Evolutionary conservation across 1,140 invertebrate genomes (phyloP), one percentile per base, ranked within the genome.

Genomic region (Aphelenchoides besseyi): DNA sequence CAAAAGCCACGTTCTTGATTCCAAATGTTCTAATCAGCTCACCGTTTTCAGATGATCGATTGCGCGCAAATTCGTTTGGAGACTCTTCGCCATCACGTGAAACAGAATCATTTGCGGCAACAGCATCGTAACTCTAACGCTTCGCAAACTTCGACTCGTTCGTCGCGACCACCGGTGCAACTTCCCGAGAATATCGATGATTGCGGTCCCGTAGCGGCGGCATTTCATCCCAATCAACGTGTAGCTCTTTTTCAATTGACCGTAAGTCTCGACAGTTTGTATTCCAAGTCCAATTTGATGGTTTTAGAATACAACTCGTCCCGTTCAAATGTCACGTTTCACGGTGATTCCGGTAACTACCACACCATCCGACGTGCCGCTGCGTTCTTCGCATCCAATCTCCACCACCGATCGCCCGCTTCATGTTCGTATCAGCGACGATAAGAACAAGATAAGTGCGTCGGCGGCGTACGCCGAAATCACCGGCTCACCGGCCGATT

Each of bases 11-110:
- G n/a, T n/a, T n/a, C n/a, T n/a, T 16, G 41, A 48, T 48, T 48
- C 41, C 41, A 23, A 48, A 48, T 23, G 41, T 48, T 48, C 41
- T 48, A 48, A 48, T 23, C 23, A 12, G 41, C 41, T 12, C 23
- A 23, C 23, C 23, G 12, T 12, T 23, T 48, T 48, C 63, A 66
- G 63, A 66, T 66, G 63, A 66, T 66, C 63, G 63, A 66, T 53
- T 66, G 63, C 36, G 63, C 32, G 12, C 63, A 66, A 66, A 29
- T 66, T 37, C 63, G 63, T 41, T 37, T 66, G 63, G 63, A 66
- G 30, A 32, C 18, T 12, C 63, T 66, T 26, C 30, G 63, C 30
- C 30, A 33, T 3, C 36, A 66, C 63, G 63, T 66, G 5, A 59
- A 18, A 33, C 55, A 48, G 41, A 48, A 23, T 59, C 55, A 59